Percentiles rank a stretch among this genome's conserved stretches.
Evolutionary conservation across 2,888 invertebrate genomes (phyloP).

Genomic region (Drosophila maculinotata): DNA sequence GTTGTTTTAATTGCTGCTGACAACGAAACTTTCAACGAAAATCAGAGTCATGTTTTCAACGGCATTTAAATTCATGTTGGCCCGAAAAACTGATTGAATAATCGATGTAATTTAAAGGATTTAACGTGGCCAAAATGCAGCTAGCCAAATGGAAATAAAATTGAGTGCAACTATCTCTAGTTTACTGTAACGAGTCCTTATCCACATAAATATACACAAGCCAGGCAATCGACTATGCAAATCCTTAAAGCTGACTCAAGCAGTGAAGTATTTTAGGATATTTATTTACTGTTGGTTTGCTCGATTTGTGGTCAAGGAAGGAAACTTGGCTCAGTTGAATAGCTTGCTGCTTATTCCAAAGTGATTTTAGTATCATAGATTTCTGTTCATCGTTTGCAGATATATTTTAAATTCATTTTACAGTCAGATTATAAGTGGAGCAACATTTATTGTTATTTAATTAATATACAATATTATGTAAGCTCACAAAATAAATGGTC

Average conservation of each 20-base stretch:
- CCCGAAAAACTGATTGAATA: constrained; percentile 41
- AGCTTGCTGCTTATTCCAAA: no score
- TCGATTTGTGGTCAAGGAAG: constrained; percentile 9
- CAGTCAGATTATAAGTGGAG: no score
- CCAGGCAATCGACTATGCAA: neutral
- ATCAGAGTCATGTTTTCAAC: constrained; percentile 56
- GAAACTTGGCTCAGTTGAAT: neutral
- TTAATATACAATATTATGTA: no score
- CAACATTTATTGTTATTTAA: no score
- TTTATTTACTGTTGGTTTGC: constrained; percentile 9
- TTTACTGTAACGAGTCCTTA: neutral
- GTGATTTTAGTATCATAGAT: no score
- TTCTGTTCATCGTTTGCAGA: no score
- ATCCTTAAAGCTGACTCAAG: constrained; percentile 1
- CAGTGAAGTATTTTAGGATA: neutral
- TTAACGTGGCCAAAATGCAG: constrained; percentile 15
- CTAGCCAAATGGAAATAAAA: constrained; percentile 8
- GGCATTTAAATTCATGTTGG: constrained; percentile 48
- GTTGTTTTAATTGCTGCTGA: constrained; percentile 74
- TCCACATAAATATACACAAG: neutral
- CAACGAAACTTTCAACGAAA: constrained; percentile 72
- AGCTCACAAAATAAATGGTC: no score
- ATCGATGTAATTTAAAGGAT: constrained; percentile 26
- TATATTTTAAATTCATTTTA: no score
- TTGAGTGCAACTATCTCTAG: constrained; percentile 3